Percentiles rank a stretch among this genome's conserved stretches.
Evolutionary conservation across 1,140 invertebrate species (phyloP).

Genomic region (Laupala kohalensis): DNA sequence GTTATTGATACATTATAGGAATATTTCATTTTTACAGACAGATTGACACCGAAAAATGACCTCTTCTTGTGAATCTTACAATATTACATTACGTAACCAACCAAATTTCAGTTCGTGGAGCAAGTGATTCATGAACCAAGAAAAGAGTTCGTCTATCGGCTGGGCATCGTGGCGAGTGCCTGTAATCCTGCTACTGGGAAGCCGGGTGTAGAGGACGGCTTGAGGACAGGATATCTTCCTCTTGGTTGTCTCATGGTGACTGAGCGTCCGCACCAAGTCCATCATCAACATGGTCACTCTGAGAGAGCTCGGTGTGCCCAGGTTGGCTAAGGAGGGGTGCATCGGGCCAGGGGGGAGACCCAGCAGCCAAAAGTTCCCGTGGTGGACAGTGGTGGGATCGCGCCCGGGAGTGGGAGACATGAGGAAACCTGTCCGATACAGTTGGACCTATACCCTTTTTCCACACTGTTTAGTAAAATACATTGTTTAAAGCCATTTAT

Average conservation of each 20-base stretch:
- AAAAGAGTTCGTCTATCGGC: slow-evolving; percentile 9
- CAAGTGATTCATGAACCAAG: too few species aligned
- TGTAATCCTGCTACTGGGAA: slow-evolving; percentile 43
- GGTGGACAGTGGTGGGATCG: slow-evolving; percentile 94
- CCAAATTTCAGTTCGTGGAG: too few species aligned
- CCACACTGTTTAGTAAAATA: too few species aligned
- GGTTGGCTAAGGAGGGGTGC: slow-evolving; percentile 87
- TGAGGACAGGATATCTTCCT: slow-evolving; percentile 25
- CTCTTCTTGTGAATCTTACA: too few species aligned
- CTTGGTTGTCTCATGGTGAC: slow-evolving; percentile 49
- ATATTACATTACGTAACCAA: too few species aligned
- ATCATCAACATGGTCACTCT: slow-evolving; percentile 24
- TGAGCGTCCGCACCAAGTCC: slow-evolving; percentile 73
- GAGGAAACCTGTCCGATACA: slow-evolving; percentile 72
- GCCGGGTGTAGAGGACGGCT: slow-evolving; percentile 33
- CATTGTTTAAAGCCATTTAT: too few species aligned
- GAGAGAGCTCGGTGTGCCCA: slow-evolving; percentile 66
- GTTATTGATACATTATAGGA: too few species aligned
- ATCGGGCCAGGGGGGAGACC: slow-evolving; percentile 90
- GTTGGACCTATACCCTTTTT: slow-evolving; percentile 69
- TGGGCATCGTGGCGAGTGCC: slow-evolving; percentile 19
- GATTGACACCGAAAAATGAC: too few species aligned
- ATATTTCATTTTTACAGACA: too few species aligned
- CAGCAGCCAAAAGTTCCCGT: slow-evolving; percentile 94
- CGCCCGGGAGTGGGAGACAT: slow-evolving; percentile 79